These are phyloP conservation scores for Engraulis encrasicolus DNA, from an alignment of 2,113 vertebrate species.

Conservation along the genomic window DNA sequence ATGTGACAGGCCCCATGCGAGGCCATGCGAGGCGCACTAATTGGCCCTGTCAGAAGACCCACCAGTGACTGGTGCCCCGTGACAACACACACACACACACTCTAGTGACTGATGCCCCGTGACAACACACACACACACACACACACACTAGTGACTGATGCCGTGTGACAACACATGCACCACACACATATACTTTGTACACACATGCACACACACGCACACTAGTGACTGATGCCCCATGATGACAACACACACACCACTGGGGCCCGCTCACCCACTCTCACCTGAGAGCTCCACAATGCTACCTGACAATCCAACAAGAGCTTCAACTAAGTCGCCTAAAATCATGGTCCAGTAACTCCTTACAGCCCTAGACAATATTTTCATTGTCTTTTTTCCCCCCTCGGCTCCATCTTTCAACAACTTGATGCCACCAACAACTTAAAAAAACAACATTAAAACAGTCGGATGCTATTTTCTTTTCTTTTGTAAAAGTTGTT, in stretches of 20 bases:
- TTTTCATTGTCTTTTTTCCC: neutral
- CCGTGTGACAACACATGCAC: neutral
- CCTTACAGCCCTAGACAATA: too few species aligned
- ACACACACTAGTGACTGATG: too few species aligned
- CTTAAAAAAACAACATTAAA: too few species aligned
- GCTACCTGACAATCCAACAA: neutral
- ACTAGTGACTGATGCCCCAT: neutral
- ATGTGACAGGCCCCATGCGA: neutral
- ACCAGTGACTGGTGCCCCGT: neutral
- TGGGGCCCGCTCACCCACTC: neutral
- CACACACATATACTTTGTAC: too few species aligned
- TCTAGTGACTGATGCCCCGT: neutral
- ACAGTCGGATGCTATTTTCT: too few species aligned
- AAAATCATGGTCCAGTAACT: too few species aligned
- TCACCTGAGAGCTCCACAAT: neutral
- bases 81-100: too few species aligned
- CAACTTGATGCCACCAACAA: too few species aligned
- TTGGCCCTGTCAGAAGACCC: conserved; percentile 2
- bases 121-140: too few species aligned
- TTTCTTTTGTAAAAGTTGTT: too few species aligned
- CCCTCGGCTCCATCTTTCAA: too few species aligned
- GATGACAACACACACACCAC: conserved; percentile 5
- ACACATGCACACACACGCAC: too few species aligned
- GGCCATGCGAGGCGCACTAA: neutral
- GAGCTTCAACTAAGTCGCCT: neutral